Conservation (phyloP, 1,140 invertebrate genomes). For the Papilio dardanus region DNA sequence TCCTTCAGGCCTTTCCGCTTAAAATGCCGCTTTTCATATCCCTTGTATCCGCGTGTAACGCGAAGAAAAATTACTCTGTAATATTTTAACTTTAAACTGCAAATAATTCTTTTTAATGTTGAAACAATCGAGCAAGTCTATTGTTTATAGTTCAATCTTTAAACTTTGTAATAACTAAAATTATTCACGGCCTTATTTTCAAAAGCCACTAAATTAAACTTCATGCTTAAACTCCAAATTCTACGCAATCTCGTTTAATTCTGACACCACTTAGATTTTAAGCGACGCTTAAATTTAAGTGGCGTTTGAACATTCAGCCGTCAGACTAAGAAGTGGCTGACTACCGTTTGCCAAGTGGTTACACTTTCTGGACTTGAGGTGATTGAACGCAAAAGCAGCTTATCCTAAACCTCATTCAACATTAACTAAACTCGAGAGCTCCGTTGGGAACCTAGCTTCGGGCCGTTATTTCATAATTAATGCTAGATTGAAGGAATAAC, state of each 20-base stretch:
- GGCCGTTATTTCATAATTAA: neutral
- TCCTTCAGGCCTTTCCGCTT: constrained; percentile 19
- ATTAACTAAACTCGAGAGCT: neutral
- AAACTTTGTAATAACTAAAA: too few relatives aligned
- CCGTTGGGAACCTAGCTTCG: neutral
- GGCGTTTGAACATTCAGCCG: too few relatives aligned
- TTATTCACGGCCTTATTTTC: too few relatives aligned
- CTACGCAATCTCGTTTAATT: too few relatives aligned
- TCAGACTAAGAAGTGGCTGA: neutral
- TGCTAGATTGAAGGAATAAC: neutral
- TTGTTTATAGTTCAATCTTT: too few relatives aligned
- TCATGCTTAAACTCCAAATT: too few relatives aligned
- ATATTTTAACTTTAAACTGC: neutral
- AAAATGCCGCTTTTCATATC: neutral
- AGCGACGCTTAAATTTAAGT: too few relatives aligned
- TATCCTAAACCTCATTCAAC: neutral
- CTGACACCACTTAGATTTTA: too few relatives aligned
- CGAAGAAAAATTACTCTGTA: neutral
- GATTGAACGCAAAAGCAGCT: neutral
- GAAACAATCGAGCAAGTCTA: too few relatives aligned
- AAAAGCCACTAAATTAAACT: too few relatives aligned
- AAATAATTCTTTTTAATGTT: too few relatives aligned
- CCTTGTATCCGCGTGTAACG: neutral
- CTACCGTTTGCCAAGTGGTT: neutral
- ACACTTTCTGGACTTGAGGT: neutral